phyloP scores from a whole-genome alignment of 2,797 vertebrate genomes.

The Hemitrygon akajei region DNA sequence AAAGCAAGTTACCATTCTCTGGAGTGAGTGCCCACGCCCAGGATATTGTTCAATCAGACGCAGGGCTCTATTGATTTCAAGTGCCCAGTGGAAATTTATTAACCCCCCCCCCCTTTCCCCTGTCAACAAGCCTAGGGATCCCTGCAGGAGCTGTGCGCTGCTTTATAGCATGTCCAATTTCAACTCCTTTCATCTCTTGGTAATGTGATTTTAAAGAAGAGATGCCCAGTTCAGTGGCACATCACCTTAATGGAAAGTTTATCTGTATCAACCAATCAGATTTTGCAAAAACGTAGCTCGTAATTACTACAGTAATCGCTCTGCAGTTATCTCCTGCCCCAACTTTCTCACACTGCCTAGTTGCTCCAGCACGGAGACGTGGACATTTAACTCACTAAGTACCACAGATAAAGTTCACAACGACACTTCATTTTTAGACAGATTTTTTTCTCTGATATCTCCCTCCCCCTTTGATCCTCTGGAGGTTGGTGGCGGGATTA shows the following conservation, averaged over 20 bases:
- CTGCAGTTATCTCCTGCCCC: constrained; percentile 71
- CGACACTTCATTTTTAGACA: constrained; percentile 3
- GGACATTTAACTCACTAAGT: constrained; percentile 47
- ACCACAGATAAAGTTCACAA: background rate
- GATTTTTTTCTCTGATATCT: background rate
- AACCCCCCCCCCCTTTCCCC: background rate
- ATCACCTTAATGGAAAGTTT: constrained; percentile 61
- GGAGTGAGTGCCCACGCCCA: background rate
- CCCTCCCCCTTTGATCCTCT: background rate
- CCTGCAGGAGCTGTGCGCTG: background rate
- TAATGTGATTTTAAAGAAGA: background rate
- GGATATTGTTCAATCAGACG: no score
- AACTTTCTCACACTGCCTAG: constrained; percentile 67
- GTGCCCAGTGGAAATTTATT: background rate
- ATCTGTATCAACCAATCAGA: constrained; percentile 65
- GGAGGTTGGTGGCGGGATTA: constrained; percentile 11
- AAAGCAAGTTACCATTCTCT: background rate
- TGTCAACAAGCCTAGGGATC: background rate
- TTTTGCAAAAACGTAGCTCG: constrained; percentile 64
- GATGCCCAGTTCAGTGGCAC: constrained; percentile 48
- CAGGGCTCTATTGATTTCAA: background rate
- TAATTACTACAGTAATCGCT: constrained; percentile 75
- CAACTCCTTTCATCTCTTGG: constrained; percentile 42
- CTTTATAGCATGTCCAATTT: background rate
- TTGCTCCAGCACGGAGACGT: constrained; percentile 61